phyloP scores from a whole-genome alignment of 53 echinoderm and acorn worm species.

The Paracentrotus lividus region DNA sequence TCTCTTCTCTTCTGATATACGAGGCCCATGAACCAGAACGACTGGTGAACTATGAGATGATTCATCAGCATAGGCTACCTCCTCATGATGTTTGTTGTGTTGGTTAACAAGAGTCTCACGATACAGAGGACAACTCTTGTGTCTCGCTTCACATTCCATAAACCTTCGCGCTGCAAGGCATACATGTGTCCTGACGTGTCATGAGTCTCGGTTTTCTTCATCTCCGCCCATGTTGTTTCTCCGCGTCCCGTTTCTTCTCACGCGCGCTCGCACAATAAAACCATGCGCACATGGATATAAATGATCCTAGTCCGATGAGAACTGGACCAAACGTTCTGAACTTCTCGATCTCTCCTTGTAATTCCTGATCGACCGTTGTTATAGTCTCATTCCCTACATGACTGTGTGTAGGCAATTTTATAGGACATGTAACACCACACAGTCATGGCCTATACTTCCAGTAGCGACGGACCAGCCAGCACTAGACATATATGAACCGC shows the following conservation, averaged over 20 bases:
- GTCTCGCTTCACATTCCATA: constrained; percentile 37
- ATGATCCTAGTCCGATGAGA: constrained; percentile 85
- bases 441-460: constrained; percentile 93
- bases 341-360: constrained; percentile 74
- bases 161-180: constrained; percentile 62
- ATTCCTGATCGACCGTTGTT: constrained; percentile 71
- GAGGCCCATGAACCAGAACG: constrained; percentile 83
- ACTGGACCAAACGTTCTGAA: constrained; percentile 91
- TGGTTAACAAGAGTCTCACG: constrained; percentile 7
- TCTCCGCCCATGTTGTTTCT: constrained; percentile 42
- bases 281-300: constrained; percentile 93
- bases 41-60: constrained; percentile 74
- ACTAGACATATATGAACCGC: constrained; percentile 75
- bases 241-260: background rate
- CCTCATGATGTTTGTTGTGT: constrained; percentile 2
- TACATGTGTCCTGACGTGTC: constrained; percentile 68
- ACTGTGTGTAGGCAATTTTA: constrained; percentile 73
- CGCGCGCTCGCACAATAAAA: constrained; percentile 87
- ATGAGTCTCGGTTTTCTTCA: constrained; percentile 22
- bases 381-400: constrained; percentile 76
- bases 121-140: constrained; percentile 39
- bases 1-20: constrained; percentile 60
- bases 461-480: constrained; percentile 75
- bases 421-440: constrained; percentile 86
- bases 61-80: constrained; percentile 60